A percentile compares a stretch with the other conserved stretches of the same genome.
Evolutionary conservation across 2,888 invertebrate genomes (phyloP).

Genomic region (Flexamia atlantica): DNA sequence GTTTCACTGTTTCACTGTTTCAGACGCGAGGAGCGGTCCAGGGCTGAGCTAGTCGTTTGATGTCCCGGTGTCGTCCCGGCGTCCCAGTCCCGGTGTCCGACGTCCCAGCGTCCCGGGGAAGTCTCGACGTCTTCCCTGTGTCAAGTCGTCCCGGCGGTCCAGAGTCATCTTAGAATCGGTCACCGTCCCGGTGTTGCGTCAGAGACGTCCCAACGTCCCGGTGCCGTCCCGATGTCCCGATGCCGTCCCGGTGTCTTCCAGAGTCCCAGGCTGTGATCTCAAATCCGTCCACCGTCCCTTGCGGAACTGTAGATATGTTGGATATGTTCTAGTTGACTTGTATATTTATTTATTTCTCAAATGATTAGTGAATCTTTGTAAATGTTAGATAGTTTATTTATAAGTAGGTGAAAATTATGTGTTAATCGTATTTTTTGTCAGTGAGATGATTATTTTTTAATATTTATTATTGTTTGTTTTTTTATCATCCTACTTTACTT

Average conservation of each 20-base stretch:
- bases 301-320: background rate
- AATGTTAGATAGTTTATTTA: slow-evolving; percentile 13
- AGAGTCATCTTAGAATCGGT: slow-evolving; percentile 12
- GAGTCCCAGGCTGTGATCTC: slow-evolving; percentile 54
- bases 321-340: slow-evolving; percentile 5
- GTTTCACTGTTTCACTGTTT: too few relatives aligned
- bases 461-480: too few relatives aligned
- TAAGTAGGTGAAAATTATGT: background rate
- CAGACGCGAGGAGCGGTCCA: slow-evolving; percentile 58
- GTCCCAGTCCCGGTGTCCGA: slow-evolving; percentile 3
- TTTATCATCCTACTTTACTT: too few relatives aligned
- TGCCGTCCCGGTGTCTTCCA: slow-evolving; percentile 8
- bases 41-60: slow-evolving; percentile 17
- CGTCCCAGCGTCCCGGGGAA: slow-evolving; percentile 20
- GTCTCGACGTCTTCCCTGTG: background rate
- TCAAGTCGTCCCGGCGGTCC: background rate
- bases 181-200: background rate
- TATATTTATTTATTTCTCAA: slow-evolving; percentile 2
- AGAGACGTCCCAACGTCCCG: too few relatives aligned
- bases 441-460: too few relatives aligned
- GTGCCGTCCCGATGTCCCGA: background rate
- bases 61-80: background rate
- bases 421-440: too few relatives aligned
- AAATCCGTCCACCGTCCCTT: background rate
- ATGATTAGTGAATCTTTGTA: slow-evolving; percentile 7